Evolutionary conservation across 1,140 invertebrate genomes (phyloP), one percentile per base, ranked within the genome.

Genomic region (Nasonia longicornis): DNA sequence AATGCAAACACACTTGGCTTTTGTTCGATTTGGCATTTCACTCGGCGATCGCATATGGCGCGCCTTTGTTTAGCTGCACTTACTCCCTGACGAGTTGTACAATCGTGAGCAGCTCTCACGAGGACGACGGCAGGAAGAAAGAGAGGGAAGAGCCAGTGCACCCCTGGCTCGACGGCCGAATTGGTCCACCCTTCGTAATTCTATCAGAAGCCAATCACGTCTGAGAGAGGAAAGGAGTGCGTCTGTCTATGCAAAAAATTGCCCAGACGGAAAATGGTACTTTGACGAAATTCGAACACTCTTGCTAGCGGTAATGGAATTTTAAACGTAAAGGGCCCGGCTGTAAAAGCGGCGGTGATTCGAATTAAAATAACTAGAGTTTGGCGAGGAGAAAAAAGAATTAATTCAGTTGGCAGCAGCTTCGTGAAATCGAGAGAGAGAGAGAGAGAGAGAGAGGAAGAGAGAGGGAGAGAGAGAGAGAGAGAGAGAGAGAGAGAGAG

Each of bases 161-260:
- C 63, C 77, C 75, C 63, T 74, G 63, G 42, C 73, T 42, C 31
- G 11, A 70, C 80, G 83, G 84, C 82, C 73, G 84, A 82, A 63
- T 83, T 77, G 84, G 83, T 87, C 84, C 85, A 86, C 86, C 87
- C 87, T 86, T 85, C 86, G 87, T 89, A 89, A 89, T 89, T 88
- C 88, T 88, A 89, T 89, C 88, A 88, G 87, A 87, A 89, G 88
- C 88, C 88, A 89, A 89, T 89, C 88, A 88, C 86, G 87, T 88
- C 86, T 87, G 85, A 86, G 80, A 31, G 63, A 77, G 73, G 83
- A 87, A 84, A 86, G 85, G 83, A 83, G 86, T 82, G 71, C 82
- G 75, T 85, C 81, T 84, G 82, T 86, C 84, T 86, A 86, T 85
- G 86, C 84, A 82, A 86, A 87, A 88, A 88, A 86, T 88, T 85